Evolutionary conservation across 2,113 vertebrate genomes (phyloP), one percentile per base, ranked within the genome.

Genomic region (Morone saxatilis): DNA sequence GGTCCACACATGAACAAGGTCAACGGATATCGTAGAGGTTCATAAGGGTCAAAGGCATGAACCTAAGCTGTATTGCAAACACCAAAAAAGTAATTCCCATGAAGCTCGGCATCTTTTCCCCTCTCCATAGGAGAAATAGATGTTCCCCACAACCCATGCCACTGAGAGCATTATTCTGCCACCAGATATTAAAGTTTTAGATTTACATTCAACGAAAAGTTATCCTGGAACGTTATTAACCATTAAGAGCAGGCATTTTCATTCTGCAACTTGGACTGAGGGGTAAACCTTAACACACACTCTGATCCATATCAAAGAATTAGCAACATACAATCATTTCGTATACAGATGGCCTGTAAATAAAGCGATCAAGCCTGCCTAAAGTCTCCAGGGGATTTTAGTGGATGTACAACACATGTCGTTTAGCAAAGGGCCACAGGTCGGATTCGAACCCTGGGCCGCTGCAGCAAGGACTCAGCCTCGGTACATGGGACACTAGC

Each of bases 401-500:
- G n/a, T n/a, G n/a, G 45, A 59, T 79, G n/a, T 40, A 45, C 25
- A 79, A 56, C 48, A 47, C 71, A 0, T 74, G 16, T 50, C 43
- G 17, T 5, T 62, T 74, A n/a, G 31, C 31, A 31, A 31, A 31
- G 31, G 31, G 31, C 31, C 2, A 4, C 31, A 31, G 31, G 31
- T 31, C 2, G 31, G 31, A 31, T 31, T 31, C 31, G 31, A 31
- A 31, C 31, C 31, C 31, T 31, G 31, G 31, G 31, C 31, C 31
- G 31, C 31, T 31, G 31, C 31, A 31, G 31, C 2, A 31, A 31
- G 31, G 31, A 31, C 31, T 31, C 31, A 31, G 31, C 31, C 31
- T 31, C 31, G 31, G 3, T 31, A 31, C 31, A 31, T 31, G 31
- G 31, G 31, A 31, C 31, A 31, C 31, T 4, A 31, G 31, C 31